These are phyloP conservation scores for Diadema setosum DNA, from an alignment of 35 echinoderm and acorn worm species.

Conservation along the genomic window DNA sequence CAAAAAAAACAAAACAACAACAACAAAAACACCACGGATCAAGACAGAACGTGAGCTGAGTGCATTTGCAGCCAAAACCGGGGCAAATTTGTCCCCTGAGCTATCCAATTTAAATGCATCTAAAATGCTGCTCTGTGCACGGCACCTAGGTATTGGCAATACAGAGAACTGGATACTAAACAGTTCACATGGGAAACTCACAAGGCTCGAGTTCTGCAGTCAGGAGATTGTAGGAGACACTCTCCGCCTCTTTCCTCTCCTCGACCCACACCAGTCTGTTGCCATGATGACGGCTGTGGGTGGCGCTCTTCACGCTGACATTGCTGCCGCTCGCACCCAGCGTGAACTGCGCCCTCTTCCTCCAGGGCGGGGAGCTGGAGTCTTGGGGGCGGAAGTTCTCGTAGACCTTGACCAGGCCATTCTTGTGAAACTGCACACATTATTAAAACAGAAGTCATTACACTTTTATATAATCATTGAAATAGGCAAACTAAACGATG, in stretches of 20 bases:
- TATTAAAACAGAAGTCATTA: no score
- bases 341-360: background rate
- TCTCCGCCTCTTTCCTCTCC: background rate
- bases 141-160: no score
- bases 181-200: background rate
- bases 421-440: background rate
- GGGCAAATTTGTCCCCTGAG: no score
- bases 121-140: no score
- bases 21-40: no score
- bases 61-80: no score
- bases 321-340: background rate
- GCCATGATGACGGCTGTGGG: background rate
- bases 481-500: no score
- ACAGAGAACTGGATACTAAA: background rate
- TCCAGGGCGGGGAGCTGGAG: background rate
- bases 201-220: background rate
- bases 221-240: background rate
- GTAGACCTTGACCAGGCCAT: background rate
- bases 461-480: no score
- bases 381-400: background rate
- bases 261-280: background rate
- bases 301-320: background rate
- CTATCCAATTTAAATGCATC: background rate
- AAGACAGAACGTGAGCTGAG: no score
- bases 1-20: no score